Conservation (phyloP, 1,140 invertebrate genomes). For the Drosophila athabasca region DNA sequence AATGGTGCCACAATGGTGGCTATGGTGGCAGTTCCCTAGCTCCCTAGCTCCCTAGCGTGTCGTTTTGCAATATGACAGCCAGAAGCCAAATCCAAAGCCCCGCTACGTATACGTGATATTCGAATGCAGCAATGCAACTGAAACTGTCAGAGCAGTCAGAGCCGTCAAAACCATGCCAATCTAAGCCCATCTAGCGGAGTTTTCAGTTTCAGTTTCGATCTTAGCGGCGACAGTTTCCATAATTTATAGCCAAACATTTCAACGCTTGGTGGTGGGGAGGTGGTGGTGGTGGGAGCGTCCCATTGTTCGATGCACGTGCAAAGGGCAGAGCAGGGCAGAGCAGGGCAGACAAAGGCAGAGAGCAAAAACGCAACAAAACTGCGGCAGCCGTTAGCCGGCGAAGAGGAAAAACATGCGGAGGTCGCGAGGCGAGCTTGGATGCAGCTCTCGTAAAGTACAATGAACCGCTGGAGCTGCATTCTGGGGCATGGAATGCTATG, state of each 20-base stretch:
- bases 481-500: conserved; percentile 10
- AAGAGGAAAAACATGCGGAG: conserved; percentile 63
- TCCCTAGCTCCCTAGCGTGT: conserved; percentile 54
- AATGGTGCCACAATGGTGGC: neutral
- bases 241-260: conserved; percentile 79
- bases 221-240: conserved; percentile 51
- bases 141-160: conserved; percentile 27
- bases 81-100: conserved; percentile 21
- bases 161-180: conserved; percentile 30
- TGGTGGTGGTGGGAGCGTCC: conserved; percentile 26
- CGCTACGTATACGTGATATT: conserved; percentile 65
- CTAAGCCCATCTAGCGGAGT: conserved; percentile 18
- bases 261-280: conserved; percentile 13
- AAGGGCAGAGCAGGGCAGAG: conserved; percentile 18
- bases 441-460: conserved; percentile 68
- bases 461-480: conserved; percentile 61
- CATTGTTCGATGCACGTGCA: conserved; percentile 69
- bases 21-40: conserved; percentile 4
- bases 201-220: conserved; percentile 31
- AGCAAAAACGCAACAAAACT: conserved; percentile 71
- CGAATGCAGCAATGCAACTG: conserved; percentile 23
- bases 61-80: conserved; percentile 66
- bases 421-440: conserved; percentile 45
- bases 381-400: conserved; percentile 25
- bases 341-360: conserved; percentile 24